Evolutionary conservation across 2,113 vertebrate genomes (phyloP), one percentile per base, ranked within the genome.

Genomic region (Phainopepla nitens): DNA sequence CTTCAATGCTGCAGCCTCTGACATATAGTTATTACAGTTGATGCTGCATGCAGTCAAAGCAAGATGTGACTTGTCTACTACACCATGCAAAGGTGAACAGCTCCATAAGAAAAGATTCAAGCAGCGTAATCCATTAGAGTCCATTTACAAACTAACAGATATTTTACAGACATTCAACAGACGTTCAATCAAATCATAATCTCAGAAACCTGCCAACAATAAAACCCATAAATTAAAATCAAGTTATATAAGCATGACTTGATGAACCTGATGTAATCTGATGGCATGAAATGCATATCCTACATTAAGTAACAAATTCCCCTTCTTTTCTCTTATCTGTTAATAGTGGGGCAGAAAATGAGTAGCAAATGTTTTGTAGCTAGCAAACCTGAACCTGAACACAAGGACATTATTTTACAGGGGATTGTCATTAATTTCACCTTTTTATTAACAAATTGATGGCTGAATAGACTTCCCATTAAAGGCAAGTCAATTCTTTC

Each of bases 201-300:
- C 95, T 97, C 90, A 93, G 94, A 95, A 97, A 96, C 89, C 87
- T 95, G 94, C 88, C 93, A 96, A 96, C 95, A 96, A 96, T 95
- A 97, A 95, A 97, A 87, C 90, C 95, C 97, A 93, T 80, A 90
- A 93, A 97, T 97, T 97, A 96, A 97, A 96, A 96, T 95, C 91
- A 94, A 96, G 90, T 96, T 97, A 97, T 92, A 91, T 84, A 96
- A 96, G 91, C 95, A 82, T 96, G 95, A 97, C 87, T 96, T 97
- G 95, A 96, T 96, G 97, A 97, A 96, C 94, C 90, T 96, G 87
- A 87, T 96, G 76, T 95, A 97, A 96, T 96, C 81, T 94, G 92
- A 93, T 97, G 95, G 93, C 93, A 94, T 80, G 93, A 94, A 90
- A 94, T 93, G 61, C 50, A 54, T 84, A 96, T 96, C 90, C 79